Conservation (phyloP, 1,140 invertebrate genomes). For the Myzus persicae region DNA sequence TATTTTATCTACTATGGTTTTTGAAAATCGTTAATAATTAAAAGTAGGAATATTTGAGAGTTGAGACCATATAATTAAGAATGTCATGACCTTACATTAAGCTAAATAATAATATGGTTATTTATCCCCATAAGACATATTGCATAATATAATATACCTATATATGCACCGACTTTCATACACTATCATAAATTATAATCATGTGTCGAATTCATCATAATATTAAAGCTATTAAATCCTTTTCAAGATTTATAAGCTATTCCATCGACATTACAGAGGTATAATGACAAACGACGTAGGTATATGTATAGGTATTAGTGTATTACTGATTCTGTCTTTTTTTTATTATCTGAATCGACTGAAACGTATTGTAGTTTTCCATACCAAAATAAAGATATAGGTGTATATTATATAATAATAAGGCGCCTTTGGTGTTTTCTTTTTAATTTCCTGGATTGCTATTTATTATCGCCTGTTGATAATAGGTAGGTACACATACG, state of each 20-base stretch:
- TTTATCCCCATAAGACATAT: no score
- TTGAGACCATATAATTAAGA: not conserved
- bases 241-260: not conserved
- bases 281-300: not conserved
- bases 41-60: no score
- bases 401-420: not conserved
- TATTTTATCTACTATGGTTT: no score
- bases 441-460: slow-evolving; percentile 56
- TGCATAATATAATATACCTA: not conserved
- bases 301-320: not conserved
- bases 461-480: slow-evolving; percentile 36
- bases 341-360: not conserved
- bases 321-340: not conserved
- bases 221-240: not conserved
- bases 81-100: not conserved
- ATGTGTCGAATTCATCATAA: not conserved
- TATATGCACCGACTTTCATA: not conserved
- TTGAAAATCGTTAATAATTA: no score
- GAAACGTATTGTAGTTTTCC: not conserved
- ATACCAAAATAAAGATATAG: not conserved
- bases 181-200: not conserved
- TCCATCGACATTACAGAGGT: not conserved
- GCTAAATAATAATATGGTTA: no score
- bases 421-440: slow-evolving; percentile 10
- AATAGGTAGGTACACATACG: not conserved